Conservation (phyloP, 2,797 vertebrate genomes). For the Sphenodon punctatus region DNA sequence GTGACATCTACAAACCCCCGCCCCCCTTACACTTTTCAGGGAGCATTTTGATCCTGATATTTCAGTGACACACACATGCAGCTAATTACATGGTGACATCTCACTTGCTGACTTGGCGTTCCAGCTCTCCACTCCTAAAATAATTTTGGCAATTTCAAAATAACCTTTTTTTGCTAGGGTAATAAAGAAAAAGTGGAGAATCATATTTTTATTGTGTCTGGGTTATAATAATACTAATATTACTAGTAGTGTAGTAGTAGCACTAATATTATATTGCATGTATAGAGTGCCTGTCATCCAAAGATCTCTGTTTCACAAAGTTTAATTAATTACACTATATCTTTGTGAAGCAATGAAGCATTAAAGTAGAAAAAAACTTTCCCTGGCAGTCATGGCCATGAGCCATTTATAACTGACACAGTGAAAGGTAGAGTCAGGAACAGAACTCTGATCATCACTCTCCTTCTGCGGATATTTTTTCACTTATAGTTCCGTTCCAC, state of each 20-base stretch:
- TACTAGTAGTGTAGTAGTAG: too few relatives aligned
- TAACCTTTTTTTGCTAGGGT: background rate
- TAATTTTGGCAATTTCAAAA: background rate
- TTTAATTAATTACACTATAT: background rate
- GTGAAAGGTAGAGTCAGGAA: background rate
- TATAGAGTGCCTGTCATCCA: background rate
- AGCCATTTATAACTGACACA: too few relatives aligned
- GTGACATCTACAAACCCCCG: slow-evolving; percentile 23
- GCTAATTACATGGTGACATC: background rate
- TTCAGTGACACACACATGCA: slow-evolving; percentile 16
- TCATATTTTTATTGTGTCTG: background rate
- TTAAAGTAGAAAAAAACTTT: background rate
- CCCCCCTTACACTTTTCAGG: background rate
- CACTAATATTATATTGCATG: background rate
- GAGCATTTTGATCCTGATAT: slow-evolving; percentile 18
- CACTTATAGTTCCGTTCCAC: background rate
- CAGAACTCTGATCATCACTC: background rate
- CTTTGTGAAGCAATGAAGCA: background rate
- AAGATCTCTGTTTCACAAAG: background rate
- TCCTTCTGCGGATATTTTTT: background rate
- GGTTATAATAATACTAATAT: background rate
- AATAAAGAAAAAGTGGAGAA: background rate
- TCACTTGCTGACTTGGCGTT: background rate
- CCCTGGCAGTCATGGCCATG: too few relatives aligned
- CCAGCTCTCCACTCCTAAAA: background rate